Evolutionary conservation across 2,797 vertebrate genomes (phyloP).

Genomic region (Pseudochirops corinnae): DNA sequence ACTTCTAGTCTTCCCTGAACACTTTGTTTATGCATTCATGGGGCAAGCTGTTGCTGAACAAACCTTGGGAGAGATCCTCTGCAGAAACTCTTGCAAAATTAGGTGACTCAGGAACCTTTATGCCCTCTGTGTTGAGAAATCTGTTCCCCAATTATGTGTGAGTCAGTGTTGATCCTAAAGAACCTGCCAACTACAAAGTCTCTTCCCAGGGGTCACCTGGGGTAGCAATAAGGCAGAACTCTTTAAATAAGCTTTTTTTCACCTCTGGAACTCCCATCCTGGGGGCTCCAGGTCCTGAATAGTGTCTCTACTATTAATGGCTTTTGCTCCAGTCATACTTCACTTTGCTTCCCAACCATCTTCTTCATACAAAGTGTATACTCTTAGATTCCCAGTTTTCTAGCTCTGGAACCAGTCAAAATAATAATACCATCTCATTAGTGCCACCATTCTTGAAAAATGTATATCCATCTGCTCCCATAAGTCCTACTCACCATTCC

Average conservation of each 20-base stretch:
- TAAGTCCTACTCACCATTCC: background rate
- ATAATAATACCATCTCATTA: background rate
- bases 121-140: background rate
- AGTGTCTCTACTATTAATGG: background rate
- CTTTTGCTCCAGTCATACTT: background rate
- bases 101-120: background rate
- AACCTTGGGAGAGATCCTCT: background rate
- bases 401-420: background rate
- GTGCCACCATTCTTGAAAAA: background rate
- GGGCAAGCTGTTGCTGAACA: background rate
- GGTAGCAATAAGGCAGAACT: background rate
- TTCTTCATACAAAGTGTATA: background rate
- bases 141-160: background rate
- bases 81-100: background rate
- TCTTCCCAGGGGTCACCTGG: background rate
- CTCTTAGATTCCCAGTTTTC: background rate
- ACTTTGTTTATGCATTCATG: background rate
- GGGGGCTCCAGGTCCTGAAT: background rate
- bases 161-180: background rate
- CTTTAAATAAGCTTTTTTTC: background rate
- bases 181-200: background rate
- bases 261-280: background rate
- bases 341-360: background rate
- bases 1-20: background rate
- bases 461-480: background rate